These are phyloP conservation scores for Malurus cyaneus DNA, from an alignment of 2,113 vertebrate genomes.

Conservation along the genomic window DNA sequence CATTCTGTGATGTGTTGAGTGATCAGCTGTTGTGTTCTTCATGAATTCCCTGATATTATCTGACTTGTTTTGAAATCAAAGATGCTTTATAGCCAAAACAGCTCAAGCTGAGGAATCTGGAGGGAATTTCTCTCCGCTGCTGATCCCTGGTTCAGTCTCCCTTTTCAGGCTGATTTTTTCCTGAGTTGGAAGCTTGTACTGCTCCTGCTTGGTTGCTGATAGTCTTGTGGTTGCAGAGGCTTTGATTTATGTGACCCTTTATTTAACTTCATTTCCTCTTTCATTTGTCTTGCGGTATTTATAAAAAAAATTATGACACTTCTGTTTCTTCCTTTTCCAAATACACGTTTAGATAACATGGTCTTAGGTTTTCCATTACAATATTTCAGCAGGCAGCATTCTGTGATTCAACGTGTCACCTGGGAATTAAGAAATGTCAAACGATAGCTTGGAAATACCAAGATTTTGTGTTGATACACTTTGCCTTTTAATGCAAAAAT, in stretches of 20 bases:
- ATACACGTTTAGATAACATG: background rate
- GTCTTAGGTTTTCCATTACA: background rate
- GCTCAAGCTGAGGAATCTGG: background rate
- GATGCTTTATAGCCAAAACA: background rate
- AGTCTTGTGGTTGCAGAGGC: background rate
- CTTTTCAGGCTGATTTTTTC: background rate
- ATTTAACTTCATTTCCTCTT: background rate
- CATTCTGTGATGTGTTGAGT: background rate
- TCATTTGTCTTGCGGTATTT: background rate
- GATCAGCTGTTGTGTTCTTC: background rate
- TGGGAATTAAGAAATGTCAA: background rate
- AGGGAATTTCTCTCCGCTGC: background rate
- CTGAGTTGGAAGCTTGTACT: background rate
- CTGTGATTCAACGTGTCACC: background rate
- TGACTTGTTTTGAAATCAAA: background rate
- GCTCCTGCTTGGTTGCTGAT: background rate
- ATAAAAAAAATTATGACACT: background rate
- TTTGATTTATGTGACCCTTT: background rate
- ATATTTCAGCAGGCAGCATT: background rate
- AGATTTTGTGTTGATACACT: background rate
- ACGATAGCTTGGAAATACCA: background rate
- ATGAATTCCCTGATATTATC: background rate
- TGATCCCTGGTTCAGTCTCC: background rate
- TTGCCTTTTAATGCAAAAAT: background rate
- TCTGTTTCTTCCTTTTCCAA: background rate